A percentile compares a stretch with the other conserved stretches of the same genome.
Conservation (phyloP, 2,888 invertebrate genomes). For the Calameuta idolon region DNA sequence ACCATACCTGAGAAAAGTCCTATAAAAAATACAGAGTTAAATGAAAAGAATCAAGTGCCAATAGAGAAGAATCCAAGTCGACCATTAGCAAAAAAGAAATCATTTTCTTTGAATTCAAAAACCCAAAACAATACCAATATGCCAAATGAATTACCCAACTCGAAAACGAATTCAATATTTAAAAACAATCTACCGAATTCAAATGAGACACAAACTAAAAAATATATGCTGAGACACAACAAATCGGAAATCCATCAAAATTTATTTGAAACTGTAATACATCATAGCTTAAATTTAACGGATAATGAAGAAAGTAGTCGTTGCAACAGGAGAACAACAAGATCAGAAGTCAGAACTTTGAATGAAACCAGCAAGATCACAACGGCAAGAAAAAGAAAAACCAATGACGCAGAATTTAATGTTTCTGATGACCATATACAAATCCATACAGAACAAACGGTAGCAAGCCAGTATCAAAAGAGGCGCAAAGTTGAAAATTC, state of each 20-base stretch:
- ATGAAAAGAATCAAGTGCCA: neutral
- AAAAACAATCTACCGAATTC: neutral
- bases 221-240: neutral
- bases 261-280: neutral
- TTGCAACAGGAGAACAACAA: neutral
- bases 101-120: neutral
- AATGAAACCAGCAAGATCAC: neutral
- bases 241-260: neutral
- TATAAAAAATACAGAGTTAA: neutral
- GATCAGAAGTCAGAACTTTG: neutral
- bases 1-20: neutral
- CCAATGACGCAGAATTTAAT: neutral
- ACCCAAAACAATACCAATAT: neutral
- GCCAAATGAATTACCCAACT: neutral
- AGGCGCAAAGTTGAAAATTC: neutral
- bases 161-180: neutral
- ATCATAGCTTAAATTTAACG: neutral
- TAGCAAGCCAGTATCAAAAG: neutral
- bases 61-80: neutral
- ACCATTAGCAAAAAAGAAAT: constrained; percentile 10
- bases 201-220: neutral
- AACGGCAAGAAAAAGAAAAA: neutral
- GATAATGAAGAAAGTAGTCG: neutral
- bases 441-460: neutral
- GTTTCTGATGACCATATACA: neutral